These are phyloP conservation scores for Mactromeris polynyma DNA, from an alignment of 2,888 invertebrate species.

Conservation along the genomic window DNA sequence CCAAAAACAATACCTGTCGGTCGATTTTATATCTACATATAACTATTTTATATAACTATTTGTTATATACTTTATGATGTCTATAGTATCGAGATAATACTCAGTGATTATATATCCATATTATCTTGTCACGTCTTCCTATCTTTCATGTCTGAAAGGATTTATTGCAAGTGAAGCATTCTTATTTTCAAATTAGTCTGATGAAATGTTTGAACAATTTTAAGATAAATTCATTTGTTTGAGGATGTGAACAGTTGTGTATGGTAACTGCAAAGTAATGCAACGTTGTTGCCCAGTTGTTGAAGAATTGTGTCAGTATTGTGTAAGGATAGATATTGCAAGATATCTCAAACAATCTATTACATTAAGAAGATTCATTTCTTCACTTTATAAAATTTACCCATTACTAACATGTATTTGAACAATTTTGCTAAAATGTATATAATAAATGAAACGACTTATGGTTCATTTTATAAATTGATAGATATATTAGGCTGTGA, in stretches of 20 bases:
- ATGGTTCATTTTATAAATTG: neutral
- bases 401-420: neutral
- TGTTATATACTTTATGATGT: no score
- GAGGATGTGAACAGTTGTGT: slow-evolving; percentile 3
- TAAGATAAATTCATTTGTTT: slow-evolving; percentile 2
- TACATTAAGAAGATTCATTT: neutral
- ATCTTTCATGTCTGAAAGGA: neutral
- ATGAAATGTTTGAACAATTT: slow-evolving; percentile 22
- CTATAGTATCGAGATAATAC: no score
- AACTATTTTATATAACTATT: no score
- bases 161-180: neutral
- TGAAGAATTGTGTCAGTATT: neutral
- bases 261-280: slow-evolving; percentile 12
- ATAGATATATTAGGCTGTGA: neutral
- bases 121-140: neutral
- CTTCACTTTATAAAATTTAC: neutral
- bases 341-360: neutral
- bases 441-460: neutral
- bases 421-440: neutral
- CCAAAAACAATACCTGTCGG: no score
- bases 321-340: neutral
- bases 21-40: no score
- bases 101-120: neutral
- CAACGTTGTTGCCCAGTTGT: neutral
- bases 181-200: neutral